These are phyloP conservation scores for Cuniculus paca DNA, from an alignment of 2,797 vertebrate species.

Conservation along the genomic window DNA sequence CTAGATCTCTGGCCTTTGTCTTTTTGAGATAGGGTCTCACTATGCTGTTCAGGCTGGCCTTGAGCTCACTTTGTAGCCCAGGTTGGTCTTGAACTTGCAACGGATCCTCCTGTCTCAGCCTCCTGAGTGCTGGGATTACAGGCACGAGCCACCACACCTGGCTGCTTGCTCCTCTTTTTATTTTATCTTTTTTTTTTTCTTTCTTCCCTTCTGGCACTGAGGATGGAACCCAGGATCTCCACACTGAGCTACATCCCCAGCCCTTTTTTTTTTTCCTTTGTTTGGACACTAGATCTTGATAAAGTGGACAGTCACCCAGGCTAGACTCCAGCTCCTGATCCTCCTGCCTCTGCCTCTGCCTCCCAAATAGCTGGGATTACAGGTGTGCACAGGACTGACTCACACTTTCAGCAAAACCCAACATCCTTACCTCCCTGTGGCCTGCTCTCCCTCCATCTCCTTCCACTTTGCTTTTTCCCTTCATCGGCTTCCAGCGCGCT, in stretches of 20 bases:
- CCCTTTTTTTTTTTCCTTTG: not conserved
- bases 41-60: too few relatives aligned
- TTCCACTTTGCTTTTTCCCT: not conserved
- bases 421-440: not conserved
- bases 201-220: not conserved
- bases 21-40: too few relatives aligned
- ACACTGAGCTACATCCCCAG: too few relatives aligned
- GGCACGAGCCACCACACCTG: too few relatives aligned
- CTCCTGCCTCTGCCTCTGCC: not conserved
- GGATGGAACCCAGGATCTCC: too few relatives aligned
- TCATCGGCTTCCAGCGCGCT: not conserved
- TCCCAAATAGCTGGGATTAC: not conserved
- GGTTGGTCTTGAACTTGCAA: too few relatives aligned
- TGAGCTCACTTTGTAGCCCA: too few relatives aligned
- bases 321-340: not conserved
- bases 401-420: conserved; percentile 1
- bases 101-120: too few relatives aligned
- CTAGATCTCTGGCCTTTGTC: too few relatives aligned
- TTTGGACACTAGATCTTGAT: not conserved
- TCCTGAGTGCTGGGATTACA: too few relatives aligned
- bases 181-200: not conserved
- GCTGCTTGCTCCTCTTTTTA: too few relatives aligned
- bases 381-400: not conserved
- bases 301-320: too few relatives aligned
- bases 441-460: not conserved